phyloP scores from a whole-genome alignment of 2,888 invertebrate genomes.

The Phengaris arion region DNA sequence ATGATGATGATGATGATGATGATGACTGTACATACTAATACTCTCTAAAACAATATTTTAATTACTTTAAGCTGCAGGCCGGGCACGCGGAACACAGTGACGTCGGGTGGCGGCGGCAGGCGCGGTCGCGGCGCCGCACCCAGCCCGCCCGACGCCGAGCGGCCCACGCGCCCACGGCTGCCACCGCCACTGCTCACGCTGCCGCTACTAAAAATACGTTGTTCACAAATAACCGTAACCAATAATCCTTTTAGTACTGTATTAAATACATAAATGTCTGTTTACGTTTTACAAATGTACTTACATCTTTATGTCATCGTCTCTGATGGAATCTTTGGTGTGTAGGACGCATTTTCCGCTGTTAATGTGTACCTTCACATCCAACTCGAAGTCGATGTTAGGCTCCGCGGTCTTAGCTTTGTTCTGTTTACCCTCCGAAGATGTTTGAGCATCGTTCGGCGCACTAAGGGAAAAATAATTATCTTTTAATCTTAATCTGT shows the following conservation, averaged over 20 bases:
- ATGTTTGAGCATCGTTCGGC: constrained; percentile 37
- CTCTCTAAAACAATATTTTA: not conserved
- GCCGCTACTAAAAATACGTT: not conserved
- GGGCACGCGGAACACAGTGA: constrained; percentile 94
- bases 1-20: no score
- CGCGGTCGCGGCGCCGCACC: constrained; percentile 51
- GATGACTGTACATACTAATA: no score
- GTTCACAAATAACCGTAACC: no score
- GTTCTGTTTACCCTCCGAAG: constrained; percentile 54
- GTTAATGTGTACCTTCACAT: constrained; percentile 97
- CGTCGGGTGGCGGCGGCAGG: constrained; percentile 81
- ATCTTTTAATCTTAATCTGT: not conserved
- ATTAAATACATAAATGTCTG: not conserved
- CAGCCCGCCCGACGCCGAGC: constrained; percentile 62
- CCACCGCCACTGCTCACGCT: constrained; percentile 16
- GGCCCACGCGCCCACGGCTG: constrained; percentile 85
- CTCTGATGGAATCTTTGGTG: constrained; percentile 88
- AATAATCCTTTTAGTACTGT: no score
- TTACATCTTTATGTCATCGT: constrained; percentile 84
- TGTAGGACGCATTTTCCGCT: constrained; percentile 98
- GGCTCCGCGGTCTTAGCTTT: constrained; percentile 87
- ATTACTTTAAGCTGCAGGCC: constrained; percentile 91
- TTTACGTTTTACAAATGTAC: constrained; percentile 13
- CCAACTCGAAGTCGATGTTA: constrained; percentile 96
- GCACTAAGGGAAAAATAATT: constrained; percentile 5